phyloP scores from a whole-genome alignment of 2,113 vertebrate species.

The Leucopsar rothschildi region DNA sequence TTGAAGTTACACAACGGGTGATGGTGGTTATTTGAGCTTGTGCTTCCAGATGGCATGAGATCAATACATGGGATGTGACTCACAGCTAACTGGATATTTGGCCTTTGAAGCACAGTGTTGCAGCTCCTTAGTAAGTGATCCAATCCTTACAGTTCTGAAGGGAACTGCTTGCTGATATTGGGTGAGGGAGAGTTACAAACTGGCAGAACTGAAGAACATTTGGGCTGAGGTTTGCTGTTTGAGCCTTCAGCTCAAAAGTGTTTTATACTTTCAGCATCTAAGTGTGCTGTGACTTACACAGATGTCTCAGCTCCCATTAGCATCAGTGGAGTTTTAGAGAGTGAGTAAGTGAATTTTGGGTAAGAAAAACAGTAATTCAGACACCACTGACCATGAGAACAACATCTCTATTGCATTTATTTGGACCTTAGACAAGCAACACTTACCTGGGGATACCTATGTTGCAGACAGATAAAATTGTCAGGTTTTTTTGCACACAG shows the following conservation, averaged over 20 bases:
- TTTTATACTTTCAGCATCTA: not conserved
- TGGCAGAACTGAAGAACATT: not conserved
- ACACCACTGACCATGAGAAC: not conserved
- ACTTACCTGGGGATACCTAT: not conserved
- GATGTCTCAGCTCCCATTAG: not conserved
- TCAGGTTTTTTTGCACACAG: not conserved
- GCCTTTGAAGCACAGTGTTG: not conserved
- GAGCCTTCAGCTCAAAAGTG: not conserved
- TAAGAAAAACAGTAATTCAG: not conserved
- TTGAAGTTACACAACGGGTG: not conserved
- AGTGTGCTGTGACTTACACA: not conserved
- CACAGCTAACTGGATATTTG: not conserved
- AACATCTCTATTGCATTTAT: not conserved
- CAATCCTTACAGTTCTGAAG: not conserved
- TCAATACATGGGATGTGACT: slow-evolving; percentile 40
- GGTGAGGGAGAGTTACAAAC: not conserved
- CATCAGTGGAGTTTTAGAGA: not conserved
- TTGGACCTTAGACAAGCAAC: not conserved
- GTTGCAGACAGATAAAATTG: not conserved
- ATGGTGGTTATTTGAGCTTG: not conserved
- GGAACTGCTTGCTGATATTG: not conserved
- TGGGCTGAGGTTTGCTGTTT: not conserved
- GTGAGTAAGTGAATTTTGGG: not conserved
- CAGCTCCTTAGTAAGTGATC: not conserved
- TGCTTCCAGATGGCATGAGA: slow-evolving; percentile 25